A percentile compares a stretch with the other conserved stretches of the same genome.
Evolutionary conservation across 2,888 invertebrate species (phyloP).

Genomic region (Drosophila demipolita): DNA sequence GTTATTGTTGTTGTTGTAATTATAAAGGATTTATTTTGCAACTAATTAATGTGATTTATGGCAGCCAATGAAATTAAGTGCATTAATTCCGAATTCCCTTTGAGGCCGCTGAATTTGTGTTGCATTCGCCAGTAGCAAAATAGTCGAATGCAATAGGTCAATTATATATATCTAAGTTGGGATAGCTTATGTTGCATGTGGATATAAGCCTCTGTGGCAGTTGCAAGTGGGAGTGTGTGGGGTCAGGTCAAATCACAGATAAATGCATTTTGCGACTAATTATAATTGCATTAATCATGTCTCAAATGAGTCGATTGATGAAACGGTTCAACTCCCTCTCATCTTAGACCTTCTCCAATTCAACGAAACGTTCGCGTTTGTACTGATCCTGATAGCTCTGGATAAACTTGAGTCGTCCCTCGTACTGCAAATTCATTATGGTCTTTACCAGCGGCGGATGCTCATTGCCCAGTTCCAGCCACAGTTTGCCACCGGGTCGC

Average conservation of each 20-base stretch:
- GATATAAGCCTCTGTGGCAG: constrained; percentile 58
- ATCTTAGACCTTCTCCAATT: constrained; percentile 85
- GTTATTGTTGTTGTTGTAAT: constrained; percentile 14
- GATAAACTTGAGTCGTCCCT: constrained; percentile 83
- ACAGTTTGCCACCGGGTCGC: constrained; percentile 85
- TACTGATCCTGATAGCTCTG: constrained; percentile 86
- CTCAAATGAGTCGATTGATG: constrained; percentile 1
- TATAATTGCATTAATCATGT: constrained; percentile 59
- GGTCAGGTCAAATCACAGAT: constrained; percentile 63
- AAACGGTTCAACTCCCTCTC: background rate
- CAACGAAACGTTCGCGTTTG: constrained; percentile 87
- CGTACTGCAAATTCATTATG: constrained; percentile 84
- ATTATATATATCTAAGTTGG: constrained; percentile 1
- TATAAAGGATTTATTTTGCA: constrained; percentile 37
- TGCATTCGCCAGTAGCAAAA: constrained; percentile 46
- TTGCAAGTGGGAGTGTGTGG: constrained; percentile 19
- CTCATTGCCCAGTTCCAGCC: constrained; percentile 87
- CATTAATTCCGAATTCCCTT: constrained; percentile 46
- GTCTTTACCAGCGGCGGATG: constrained; percentile 86
- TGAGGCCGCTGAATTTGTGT: constrained; percentile 26
- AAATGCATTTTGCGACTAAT: constrained; percentile 57
- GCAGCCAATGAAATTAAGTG: constrained; percentile 68
- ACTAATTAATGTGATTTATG: constrained; percentile 63
- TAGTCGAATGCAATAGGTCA: constrained; percentile 23
- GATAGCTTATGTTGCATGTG: background rate